Evolutionary conservation across 1,140 invertebrate genomes (phyloP).

Genomic region (Yoshiicerus persimilis): DNA sequence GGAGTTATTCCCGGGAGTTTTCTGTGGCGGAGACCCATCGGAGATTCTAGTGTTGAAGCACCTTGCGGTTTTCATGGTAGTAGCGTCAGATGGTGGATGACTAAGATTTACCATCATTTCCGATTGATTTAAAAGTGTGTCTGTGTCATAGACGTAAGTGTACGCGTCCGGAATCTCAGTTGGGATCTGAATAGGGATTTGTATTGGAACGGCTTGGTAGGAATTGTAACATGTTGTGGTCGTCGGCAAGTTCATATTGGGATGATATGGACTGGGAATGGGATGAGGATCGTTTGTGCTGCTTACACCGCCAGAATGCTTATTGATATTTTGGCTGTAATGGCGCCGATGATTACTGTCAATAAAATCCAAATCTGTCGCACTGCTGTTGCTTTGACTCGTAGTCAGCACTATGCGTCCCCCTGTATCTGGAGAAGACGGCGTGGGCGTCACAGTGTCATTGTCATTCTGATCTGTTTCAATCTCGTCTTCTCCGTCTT

Average conservation of each 20-base stretch:
- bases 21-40: neutral
- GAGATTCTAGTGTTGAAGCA: neutral
- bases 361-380: conserved; percentile 35
- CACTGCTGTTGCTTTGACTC: conserved; percentile 29
- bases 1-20: neutral
- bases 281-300: neutral
- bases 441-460: conserved; percentile 38
- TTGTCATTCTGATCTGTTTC: conserved; percentile 27
- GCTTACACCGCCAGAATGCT: neutral
- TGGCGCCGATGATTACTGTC: neutral
- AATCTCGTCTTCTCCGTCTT: conserved; percentile 34
- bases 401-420: conserved; percentile 4
- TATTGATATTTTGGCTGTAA: neutral
- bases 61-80: neutral
- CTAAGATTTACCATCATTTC: neutral
- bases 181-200: conserved; percentile 1
- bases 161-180: conserved; percentile 22
- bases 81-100: neutral
- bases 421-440: conserved; percentile 23
- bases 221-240: conserved; percentile 11
- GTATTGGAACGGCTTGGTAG: neutral
- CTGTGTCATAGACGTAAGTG: neutral
- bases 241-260: conserved; percentile 31
- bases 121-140: neutral
- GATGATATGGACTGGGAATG: conserved; percentile 19